Evolutionary conservation across 2,113 vertebrate species (phyloP), one percentile per base, ranked within the genome.

Genomic region (Piaya cayana): DNA sequence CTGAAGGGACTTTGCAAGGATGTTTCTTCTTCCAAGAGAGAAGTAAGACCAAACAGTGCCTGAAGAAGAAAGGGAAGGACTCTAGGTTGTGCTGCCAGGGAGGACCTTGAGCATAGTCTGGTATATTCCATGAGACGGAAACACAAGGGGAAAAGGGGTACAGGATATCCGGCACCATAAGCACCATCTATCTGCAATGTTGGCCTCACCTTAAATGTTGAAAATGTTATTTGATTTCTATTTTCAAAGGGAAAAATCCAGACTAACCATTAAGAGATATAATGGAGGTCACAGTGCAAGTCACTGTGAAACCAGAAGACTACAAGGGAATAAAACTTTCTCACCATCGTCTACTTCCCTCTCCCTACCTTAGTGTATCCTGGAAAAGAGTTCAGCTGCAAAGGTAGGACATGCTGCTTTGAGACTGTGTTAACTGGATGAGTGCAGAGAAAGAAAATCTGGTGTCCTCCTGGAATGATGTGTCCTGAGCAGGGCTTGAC

Each of bases 381-480:
- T 69, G 97, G 95, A 34, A 74, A 97, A 88, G 97, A 98, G 76
- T 99, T 99, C 69, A 99, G 97, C 76, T 98, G 97, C 90, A 99
- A 86, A 59, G 89, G 90, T 52, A 99, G 74, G 47, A 60, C 43
- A 29, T 99, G 98, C 26, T 97, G 97, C 59, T 98, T 94, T 15
- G 62, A 86, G 37, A 89, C 68, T 30, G 96, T 97, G 32, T 97
- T 97, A 56, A 91, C 85, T 32, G 99, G 98, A 56, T 87, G 97
- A 60, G 98, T 97, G 90, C 97, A 98, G 84, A 99, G 72, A 27
- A 98, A 96, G 77, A 99, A 96, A 95, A 99, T 98, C 97, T 99
- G 98, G 75, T 99, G 98, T 42, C 96, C 80, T n/a, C 98, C 97
- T 11, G 99, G 98, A 56, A 58, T 87, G 63, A 99, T 60, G 3